Conservation (phyloP, 2,113 vertebrate genomes). For the Alces alces region DNA sequence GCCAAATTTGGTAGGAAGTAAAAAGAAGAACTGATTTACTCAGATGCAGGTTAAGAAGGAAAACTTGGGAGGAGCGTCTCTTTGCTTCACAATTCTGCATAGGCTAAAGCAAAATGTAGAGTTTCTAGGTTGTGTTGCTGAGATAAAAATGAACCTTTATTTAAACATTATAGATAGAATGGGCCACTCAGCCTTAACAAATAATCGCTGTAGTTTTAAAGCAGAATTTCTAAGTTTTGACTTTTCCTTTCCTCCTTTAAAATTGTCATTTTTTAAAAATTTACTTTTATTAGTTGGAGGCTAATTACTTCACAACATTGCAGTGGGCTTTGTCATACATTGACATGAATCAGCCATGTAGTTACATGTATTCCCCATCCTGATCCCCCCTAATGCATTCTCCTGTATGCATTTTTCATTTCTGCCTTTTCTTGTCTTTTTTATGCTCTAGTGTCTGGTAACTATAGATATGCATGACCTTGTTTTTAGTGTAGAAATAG, state of each 20-base stretch:
- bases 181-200: neutral
- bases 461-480: neutral
- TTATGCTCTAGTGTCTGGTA: neutral
- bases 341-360: too few species aligned
- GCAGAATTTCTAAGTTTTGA: neutral
- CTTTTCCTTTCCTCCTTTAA: neutral
- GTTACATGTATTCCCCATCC: too few species aligned
- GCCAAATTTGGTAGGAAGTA: neutral
- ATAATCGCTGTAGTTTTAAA: constrained; percentile 1
- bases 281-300: too few species aligned
- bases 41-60: neutral
- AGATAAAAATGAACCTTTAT: neutral
- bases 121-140: neutral
- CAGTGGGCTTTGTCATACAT: too few species aligned
- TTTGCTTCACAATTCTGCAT: neutral
- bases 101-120: neutral
- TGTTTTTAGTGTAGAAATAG: neutral
- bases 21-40: neutral
- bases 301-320: too few species aligned
- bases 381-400: too few species aligned
- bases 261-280: too few species aligned
- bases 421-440: neutral
- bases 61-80: neutral
- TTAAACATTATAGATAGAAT: neutral
- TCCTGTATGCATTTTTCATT: neutral